These are phyloP conservation scores for Mythimna albipuncta DNA, from an alignment of 2,888 invertebrate genomes.

Conservation along the genomic window DNA sequence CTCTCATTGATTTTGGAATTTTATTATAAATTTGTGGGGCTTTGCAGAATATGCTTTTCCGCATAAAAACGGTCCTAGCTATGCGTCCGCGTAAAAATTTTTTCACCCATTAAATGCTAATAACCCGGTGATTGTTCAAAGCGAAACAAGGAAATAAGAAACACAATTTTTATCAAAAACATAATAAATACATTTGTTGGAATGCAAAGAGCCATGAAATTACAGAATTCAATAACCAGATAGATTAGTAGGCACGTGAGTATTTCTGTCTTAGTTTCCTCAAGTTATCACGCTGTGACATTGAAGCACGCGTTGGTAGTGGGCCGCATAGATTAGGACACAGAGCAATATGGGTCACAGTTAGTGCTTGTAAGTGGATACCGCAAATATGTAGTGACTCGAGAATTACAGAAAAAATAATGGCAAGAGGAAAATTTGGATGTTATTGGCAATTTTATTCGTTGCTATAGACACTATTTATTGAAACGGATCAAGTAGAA, in stretches of 20 bases:
- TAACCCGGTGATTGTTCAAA: constrained; percentile 10
- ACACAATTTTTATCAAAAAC: constrained; percentile 30
- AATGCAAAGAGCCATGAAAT: constrained; percentile 40
- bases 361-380: constrained; percentile 67
- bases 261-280: constrained; percentile 47
- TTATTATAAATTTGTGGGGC: too few species aligned
- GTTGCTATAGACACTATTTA: neutral
- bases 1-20: too few species aligned
- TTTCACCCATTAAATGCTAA: too few species aligned
- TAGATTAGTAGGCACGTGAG: constrained; percentile 51
- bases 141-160: constrained; percentile 38
- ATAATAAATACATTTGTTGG: constrained; percentile 39
- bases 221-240: constrained; percentile 51
- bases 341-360: constrained; percentile 74
- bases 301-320: constrained; percentile 71
- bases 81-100: too few species aligned
- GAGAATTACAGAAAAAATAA: constrained; percentile 4
- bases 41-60: too few species aligned
- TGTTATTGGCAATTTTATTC: neutral
- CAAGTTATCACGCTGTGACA: constrained; percentile 62
- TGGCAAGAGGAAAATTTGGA: constrained; percentile 3
- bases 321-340: constrained; percentile 77
- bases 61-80: too few species aligned
- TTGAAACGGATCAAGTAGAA: neutral
- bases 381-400: constrained; percentile 5